A percentile compares a stretch with the other conserved stretches of the same genome.
These are phyloP conservation scores for Meriones psammophilus DNA, from an alignment of 2,797 vertebrate species.

Conservation along the genomic window DNA sequence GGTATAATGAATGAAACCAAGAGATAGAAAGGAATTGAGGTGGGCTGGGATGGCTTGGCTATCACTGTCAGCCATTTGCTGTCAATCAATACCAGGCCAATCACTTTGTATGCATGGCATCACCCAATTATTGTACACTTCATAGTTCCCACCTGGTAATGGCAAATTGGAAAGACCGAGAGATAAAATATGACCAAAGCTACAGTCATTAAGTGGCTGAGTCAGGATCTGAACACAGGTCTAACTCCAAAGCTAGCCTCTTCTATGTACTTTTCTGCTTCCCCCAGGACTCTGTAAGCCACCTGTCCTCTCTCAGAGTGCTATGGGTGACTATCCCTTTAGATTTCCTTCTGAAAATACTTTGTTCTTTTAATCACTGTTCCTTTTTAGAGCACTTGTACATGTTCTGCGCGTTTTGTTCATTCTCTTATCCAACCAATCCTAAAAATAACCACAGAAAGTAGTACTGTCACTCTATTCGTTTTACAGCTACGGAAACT, in stretches of 20 bases:
- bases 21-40: background rate
- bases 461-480: background rate
- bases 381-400: background rate
- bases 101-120: background rate
- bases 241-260: background rate
- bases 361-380: background rate
- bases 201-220: background rate
- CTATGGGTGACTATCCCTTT: background rate
- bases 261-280: background rate
- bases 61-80: background rate
- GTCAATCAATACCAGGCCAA: background rate
- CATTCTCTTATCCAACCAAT: constrained; percentile 24
- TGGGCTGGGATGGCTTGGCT: background rate
- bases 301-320: background rate
- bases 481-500: constrained; percentile 32
- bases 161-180: background rate
- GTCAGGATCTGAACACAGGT: background rate
- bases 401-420: background rate
- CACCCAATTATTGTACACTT: background rate
- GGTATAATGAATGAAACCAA: background rate
- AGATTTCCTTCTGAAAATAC: background rate
- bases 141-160: background rate
- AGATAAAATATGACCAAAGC: constrained; percentile 49
- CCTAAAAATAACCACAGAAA: constrained; percentile 29
- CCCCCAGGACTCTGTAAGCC: background rate